Conservation (phyloP, 2,797 vertebrate species). For the Melanogrammus aeglefinus region DNA sequence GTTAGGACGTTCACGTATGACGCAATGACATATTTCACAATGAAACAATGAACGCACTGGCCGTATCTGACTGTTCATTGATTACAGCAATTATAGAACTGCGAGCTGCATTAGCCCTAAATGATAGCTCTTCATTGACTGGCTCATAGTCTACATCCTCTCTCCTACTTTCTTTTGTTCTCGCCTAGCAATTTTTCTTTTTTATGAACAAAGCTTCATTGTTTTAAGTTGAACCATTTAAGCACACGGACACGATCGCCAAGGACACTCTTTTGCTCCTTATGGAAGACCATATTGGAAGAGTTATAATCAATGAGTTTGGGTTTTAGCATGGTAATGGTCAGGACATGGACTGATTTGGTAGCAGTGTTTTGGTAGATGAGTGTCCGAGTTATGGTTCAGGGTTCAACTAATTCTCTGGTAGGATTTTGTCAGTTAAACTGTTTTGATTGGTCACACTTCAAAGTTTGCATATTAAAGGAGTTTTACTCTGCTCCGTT, state of each 20-base stretch:
- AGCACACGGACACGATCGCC: neutral
- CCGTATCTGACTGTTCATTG: conserved; percentile 43
- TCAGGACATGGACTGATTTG: neutral
- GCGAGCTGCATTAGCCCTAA: conserved; percentile 45
- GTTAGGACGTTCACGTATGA: conserved; percentile 40
- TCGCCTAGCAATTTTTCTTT: neutral
- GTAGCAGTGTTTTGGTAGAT: neutral
- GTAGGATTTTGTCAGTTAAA: neutral
- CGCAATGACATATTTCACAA: conserved; percentile 49
- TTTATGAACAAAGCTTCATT: neutral
- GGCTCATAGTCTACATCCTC: conserved; percentile 26
- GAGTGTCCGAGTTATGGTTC: neutral
- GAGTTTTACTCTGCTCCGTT: neutral
- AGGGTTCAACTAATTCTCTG: neutral
- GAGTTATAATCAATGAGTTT: neutral
- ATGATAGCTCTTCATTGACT: conserved; percentile 31
- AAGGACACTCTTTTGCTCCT: neutral
- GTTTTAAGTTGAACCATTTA: neutral
- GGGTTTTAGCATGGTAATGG: neutral
- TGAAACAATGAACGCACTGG: conserved; percentile 48
- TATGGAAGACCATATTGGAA: neutral
- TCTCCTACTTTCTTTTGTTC: conserved; percentile 14
- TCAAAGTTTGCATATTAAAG: neutral
- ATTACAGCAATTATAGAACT: conserved; percentile 47
- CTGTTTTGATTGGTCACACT: neutral